phyloP scores from a whole-genome alignment of 2,113 vertebrate genomes.

The Eubucco bourcierii region DNA sequence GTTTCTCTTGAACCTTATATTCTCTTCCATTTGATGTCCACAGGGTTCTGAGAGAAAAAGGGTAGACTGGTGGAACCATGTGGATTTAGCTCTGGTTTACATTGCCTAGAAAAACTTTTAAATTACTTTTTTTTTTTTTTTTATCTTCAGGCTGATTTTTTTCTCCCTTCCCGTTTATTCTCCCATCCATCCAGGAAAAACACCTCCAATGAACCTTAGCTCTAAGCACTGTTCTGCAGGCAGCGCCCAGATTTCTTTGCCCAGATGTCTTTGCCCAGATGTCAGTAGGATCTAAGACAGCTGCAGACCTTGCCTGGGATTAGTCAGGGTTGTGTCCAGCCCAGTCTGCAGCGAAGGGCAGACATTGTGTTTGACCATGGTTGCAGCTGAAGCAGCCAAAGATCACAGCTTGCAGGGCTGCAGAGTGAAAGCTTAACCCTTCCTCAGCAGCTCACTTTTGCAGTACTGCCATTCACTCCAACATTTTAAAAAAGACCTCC shows the following conservation, averaged over 20 bases:
- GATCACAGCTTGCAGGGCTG: not conserved
- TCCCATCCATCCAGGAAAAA: not conserved
- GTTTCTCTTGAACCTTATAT: not conserved
- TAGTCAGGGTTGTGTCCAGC: not conserved
- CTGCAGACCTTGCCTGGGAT: not conserved
- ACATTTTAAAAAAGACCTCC: not conserved
- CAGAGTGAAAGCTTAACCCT: conserved; percentile 2
- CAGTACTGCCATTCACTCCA: not conserved
- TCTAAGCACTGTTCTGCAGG: not conserved
- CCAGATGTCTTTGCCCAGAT: not conserved
- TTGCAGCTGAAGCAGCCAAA: not conserved
- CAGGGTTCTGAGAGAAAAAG: not conserved
- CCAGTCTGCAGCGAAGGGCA: not conserved
- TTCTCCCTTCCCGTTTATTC: not conserved
- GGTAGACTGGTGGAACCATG: not conserved
- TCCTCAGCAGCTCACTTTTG: not conserved
- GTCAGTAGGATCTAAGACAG: not conserved
- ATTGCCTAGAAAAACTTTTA: not conserved
- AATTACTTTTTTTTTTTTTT: not conserved
- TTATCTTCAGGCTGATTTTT: not conserved
- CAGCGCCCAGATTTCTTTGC: not conserved
- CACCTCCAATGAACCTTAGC: not conserved
- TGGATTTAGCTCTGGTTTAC: not conserved
- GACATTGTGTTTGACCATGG: not conserved
- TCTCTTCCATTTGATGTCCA: not conserved